A percentile compares a stretch with the other conserved stretches of the same genome.
These are phyloP conservation scores for Meloidogyne chitwoodi DNA, from an alignment of 1,140 invertebrate species.

Conservation along the genomic window DNA sequence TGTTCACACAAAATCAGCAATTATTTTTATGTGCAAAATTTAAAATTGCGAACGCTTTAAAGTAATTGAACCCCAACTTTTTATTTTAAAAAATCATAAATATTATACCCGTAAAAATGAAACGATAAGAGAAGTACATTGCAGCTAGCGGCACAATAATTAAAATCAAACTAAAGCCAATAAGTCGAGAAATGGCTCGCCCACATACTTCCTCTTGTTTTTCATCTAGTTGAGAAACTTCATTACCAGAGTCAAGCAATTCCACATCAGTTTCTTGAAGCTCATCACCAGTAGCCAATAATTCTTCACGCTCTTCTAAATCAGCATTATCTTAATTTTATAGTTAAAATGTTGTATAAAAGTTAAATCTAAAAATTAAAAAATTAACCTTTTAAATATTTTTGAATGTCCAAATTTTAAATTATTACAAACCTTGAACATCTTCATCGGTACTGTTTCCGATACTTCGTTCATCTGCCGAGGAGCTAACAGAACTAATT, in stretches of 20 bases:
- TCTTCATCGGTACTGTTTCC: not conserved
- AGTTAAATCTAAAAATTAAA: no score
- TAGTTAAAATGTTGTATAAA: no score
- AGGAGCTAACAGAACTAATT: constrained; percentile 18
- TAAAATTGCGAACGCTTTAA: not conserved
- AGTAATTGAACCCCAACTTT: not conserved
- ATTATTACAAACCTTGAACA: not conserved
- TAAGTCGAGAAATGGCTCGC: constrained; percentile 31
- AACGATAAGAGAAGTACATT: constrained; percentile 38
- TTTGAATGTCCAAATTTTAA: no score
- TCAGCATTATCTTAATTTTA: not conserved
- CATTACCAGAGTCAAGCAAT: not conserved
- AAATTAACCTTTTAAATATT: no score
- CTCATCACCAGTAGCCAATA: not conserved
- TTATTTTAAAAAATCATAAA: not conserved
- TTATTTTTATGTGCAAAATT: not conserved
- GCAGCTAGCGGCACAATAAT: constrained; percentile 32
- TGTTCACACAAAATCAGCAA: no score
- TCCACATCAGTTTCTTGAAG: not conserved
- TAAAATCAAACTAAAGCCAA: constrained; percentile 34
- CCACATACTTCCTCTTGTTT: constrained; percentile 2
- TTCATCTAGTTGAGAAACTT: not conserved
- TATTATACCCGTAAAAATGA: constrained; percentile 31
- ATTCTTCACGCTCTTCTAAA: not conserved
- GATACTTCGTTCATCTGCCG: not conserved